Evolutionary conservation across 53 echinoderm and acorn worm genomes (phyloP).

Genomic region (Patiria pectinifera): DNA sequence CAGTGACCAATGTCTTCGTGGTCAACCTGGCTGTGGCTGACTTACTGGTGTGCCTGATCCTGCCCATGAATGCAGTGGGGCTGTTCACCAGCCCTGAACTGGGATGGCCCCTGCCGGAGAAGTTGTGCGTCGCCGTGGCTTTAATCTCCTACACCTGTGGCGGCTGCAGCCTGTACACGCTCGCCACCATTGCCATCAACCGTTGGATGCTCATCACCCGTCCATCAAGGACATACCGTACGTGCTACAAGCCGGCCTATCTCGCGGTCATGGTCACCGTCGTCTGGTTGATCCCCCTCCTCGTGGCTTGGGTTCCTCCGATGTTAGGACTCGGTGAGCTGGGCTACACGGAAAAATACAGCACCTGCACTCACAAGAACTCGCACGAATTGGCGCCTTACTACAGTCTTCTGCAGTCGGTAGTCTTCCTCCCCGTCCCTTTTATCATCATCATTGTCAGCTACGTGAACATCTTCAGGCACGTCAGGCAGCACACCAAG

Average conservation of each 20-base stretch:
- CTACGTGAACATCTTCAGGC: conserved; percentile 78
- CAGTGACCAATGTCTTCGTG: conserved; percentile 91
- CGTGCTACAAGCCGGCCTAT: conserved; percentile 66
- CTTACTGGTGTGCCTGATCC: conserved; percentile 66
- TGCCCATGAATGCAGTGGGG: conserved; percentile 77
- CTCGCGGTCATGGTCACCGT: conserved; percentile 69
- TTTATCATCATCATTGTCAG: conserved; percentile 77
- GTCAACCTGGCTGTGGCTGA: conserved; percentile 87
- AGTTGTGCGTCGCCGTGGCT: conserved; percentile 73
- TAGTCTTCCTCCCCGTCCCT: conserved; percentile 78
- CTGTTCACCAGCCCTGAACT: conserved; percentile 63
- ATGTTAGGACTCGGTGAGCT: conserved; percentile 77
- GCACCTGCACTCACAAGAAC: conserved; percentile 85
- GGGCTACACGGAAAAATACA: conserved; percentile 85
- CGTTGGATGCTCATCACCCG: conserved; percentile 88
- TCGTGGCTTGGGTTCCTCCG: conserved; percentile 77
- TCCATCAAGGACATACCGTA: conserved; percentile 45
- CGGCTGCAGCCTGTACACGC: conserved; percentile 86
- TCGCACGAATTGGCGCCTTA: conserved; percentile 68
- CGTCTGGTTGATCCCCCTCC: conserved; percentile 79
- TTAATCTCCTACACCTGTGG: conserved; percentile 75
- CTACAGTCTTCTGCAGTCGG: conserved; percentile 82
- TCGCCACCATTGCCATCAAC: conserved; percentile 85
- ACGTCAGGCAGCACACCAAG: conserved; percentile 75
- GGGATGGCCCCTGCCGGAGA: conserved; percentile 79